Conservation (phyloP, 2,113 vertebrate genomes). For the western clawed frog (Xenopus tropicalis) region DNA sequence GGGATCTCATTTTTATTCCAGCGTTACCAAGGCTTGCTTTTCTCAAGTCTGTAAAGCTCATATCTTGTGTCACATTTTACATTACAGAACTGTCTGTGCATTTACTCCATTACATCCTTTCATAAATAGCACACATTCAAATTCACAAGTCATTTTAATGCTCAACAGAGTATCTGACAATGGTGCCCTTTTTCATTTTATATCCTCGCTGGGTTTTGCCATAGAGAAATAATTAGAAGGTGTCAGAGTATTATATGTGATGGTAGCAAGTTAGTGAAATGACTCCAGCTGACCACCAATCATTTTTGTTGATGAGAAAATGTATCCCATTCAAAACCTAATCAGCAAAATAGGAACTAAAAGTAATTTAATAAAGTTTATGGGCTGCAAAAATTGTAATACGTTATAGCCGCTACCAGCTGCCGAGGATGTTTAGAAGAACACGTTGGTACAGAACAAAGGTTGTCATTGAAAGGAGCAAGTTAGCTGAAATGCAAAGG, state of each 20-base stretch:
- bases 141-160: background rate
- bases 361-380: slow-evolving; percentile 51
- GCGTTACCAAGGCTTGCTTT: no score
- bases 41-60: no score
- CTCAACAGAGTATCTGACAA: background rate
- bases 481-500: slow-evolving; percentile 28
- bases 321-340: slow-evolving; percentile 62
- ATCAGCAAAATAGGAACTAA: slow-evolving; percentile 62
- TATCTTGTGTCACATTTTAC: background rate
- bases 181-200: background rate
- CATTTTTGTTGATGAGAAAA: slow-evolving; percentile 68
- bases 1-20: no score
- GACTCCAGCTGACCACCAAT: slow-evolving; percentile 62
- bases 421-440: slow-evolving; percentile 43
- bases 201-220: background rate
- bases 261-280: slow-evolving; percentile 60
- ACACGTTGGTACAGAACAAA: slow-evolving; percentile 46
- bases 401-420: slow-evolving; percentile 53
- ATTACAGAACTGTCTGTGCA: background rate
- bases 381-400: slow-evolving; percentile 55
- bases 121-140: background rate
- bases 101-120: background rate
- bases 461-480: slow-evolving; percentile 30
- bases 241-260: slow-evolving; percentile 38
- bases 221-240: background rate